Conservation (phyloP, 2,113 vertebrate genomes). For the Poeciliopsis retropinna region DNA sequence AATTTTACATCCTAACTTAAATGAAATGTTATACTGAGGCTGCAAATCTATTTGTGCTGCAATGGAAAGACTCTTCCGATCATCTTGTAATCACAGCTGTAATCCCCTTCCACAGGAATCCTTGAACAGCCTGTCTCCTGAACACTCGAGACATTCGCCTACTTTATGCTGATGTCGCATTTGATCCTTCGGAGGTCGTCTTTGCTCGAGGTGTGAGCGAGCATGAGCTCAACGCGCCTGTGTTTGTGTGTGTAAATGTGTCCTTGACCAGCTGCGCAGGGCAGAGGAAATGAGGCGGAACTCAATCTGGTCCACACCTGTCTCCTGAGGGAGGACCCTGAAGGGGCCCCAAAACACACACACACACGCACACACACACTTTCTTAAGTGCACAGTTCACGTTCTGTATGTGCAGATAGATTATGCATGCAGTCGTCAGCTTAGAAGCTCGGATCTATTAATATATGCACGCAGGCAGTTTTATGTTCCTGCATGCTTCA, state of each 20-base stretch:
- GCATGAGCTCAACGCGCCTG: slow-evolving; percentile 25
- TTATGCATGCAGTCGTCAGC: slow-evolving; percentile 66
- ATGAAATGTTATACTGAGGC: neutral
- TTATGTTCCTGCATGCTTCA: slow-evolving; percentile 55
- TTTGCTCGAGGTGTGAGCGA: slow-evolving; percentile 24
- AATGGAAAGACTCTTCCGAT: slow-evolving; percentile 44
- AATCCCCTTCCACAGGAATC: slow-evolving; percentile 57
- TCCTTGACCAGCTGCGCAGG: slow-evolving; percentile 76
- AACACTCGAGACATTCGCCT: neutral
- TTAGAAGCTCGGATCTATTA: slow-evolving; percentile 58
- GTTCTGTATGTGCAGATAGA: slow-evolving; percentile 49
- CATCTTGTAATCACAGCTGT: slow-evolving; percentile 46
- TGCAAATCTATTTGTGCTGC: slow-evolving; percentile 39
- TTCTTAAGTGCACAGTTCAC: slow-evolving; percentile 31
- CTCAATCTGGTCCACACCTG: slow-evolving; percentile 77
- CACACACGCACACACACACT: slow-evolving; percentile 1
- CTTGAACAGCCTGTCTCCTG: slow-evolving; percentile 25
- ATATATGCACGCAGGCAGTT: slow-evolving; percentile 59
- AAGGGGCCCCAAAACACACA: slow-evolving; percentile 7
- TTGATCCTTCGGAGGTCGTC: slow-evolving; percentile 37
- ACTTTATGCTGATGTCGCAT: slow-evolving; percentile 34
- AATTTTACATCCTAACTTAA: no score
- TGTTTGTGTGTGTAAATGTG: slow-evolving; percentile 35
- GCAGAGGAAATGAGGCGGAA: slow-evolving; percentile 77
- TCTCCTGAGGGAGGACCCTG: slow-evolving; percentile 63